Evolutionary conservation across 2,888 invertebrate species (phyloP), one percentile per base, ranked within the genome.

Genomic region (Coleophora deauratella): DNA sequence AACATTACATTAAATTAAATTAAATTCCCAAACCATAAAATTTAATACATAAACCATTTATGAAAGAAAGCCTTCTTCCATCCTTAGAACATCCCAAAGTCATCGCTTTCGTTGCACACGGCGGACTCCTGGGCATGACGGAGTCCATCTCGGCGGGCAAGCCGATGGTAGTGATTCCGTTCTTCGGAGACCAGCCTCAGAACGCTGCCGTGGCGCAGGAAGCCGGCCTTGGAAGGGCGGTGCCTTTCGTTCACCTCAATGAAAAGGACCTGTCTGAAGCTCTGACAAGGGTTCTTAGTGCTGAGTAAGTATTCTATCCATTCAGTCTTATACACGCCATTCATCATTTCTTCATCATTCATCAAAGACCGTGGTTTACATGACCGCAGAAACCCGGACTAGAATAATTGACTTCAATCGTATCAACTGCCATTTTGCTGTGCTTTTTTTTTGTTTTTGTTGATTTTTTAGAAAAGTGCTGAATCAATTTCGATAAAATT

Each of bases 81-180:
- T 37, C 55, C 63, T 32, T 70, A 90, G 90, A 82, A 53, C 89
- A 90, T 62, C 82, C 86, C 1, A 90, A 90, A 48, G 86, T 89
- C 1, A 75, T 87, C 40, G 88, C 87, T 0, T 90, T 89, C 54
- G 81, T 90, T 33, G 84, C 87, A 0, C 90, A 90, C 54, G 90
- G 89, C 0, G 90, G 90, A 2, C 74, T 90, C 2, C 69, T 90
- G 27, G 89, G 90, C 30, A 86, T 87, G 65, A 89, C 87, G 0
- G 90, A 90, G 51, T 88, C 88, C 1, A 82, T 89, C 10, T 82
- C 88, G 8, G 86, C 86, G 1, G 90, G 89, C 1, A 89, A 89
- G 40, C 90, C 90, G 4, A 87, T 88, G 69, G 58, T 90, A 38
- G 80, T 88, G 32, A 81, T 90, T 47, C 90, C 90, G 0, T 89